Evolutionary conservation across 2,888 invertebrate species (phyloP).

Genomic region (Drosophila birchii): DNA sequence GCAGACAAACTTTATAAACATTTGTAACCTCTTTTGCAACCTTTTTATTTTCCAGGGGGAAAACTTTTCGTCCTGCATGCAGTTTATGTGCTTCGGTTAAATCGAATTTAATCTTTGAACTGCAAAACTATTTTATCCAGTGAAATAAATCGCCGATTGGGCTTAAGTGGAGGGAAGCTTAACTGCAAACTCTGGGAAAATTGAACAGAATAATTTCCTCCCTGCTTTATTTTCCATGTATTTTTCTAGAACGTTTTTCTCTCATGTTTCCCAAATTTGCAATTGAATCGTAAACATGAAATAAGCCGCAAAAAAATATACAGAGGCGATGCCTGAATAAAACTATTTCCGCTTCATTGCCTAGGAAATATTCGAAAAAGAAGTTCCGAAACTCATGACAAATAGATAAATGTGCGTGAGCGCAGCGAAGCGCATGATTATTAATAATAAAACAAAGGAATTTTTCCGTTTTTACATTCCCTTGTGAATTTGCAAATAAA

Average conservation of each 20-base stretch:
- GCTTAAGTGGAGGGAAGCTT: conserved; percentile 12
- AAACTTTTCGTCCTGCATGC: conserved; percentile 21
- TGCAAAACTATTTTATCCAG: conserved; percentile 27
- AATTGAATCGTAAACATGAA: conserved; percentile 38
- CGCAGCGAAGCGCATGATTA: conserved; percentile 60
- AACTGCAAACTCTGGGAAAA: conserved; percentile 26
- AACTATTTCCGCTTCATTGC: conserved; percentile 53
- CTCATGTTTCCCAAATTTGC: conserved; percentile 32
- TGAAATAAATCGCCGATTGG: conserved; percentile 30
- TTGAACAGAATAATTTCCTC: neutral
- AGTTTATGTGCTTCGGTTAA: conserved; percentile 38
- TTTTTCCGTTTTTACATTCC: conserved; percentile 27
- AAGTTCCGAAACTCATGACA: conserved; percentile 14
- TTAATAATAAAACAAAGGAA: conserved; percentile 50
- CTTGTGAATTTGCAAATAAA: neutral
- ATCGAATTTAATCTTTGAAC: conserved; percentile 19
- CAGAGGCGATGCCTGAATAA: conserved; percentile 17
- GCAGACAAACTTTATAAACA: conserved; percentile 47
- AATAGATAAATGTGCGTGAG: conserved; percentile 33
- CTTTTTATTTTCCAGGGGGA: neutral
- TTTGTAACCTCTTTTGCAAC: conserved; percentile 40
- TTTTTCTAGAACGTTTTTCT: conserved; percentile 1
- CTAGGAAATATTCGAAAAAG: conserved; percentile 38
- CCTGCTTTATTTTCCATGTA: conserved; percentile 2
- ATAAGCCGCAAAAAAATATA: conserved; percentile 12